Evolutionary conservation across 2,113 vertebrate species (phyloP).

Genomic region (Bubo bubo): DNA sequence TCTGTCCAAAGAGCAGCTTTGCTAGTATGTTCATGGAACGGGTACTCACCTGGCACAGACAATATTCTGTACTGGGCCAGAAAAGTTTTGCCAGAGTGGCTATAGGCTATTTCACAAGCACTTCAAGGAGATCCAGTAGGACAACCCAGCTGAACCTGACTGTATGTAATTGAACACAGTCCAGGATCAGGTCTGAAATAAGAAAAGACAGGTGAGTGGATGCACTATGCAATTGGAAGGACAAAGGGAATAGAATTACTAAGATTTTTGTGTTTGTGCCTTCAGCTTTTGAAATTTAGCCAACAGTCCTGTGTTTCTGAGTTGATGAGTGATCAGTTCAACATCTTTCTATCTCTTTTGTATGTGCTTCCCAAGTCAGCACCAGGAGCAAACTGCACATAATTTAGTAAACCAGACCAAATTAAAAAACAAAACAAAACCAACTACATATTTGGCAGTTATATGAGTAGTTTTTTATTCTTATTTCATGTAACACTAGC

Average conservation of each 20-base stretch:
- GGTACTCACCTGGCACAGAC: neutral
- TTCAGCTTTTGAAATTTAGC: neutral
- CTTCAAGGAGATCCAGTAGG: neutral
- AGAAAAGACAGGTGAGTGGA: neutral
- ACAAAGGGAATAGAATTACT: neutral
- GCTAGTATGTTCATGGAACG: rapidly evolving
- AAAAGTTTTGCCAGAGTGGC: neutral
- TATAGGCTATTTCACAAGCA: neutral
- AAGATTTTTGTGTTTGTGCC: neutral
- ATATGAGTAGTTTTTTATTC: neutral
- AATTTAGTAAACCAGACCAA: neutral
- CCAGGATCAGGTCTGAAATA: neutral
- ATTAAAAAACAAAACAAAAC: neutral
- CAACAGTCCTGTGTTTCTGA: neutral
- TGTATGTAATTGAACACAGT: neutral
- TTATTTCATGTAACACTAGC: neutral
- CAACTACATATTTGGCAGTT: neutral
- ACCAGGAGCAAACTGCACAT: neutral
- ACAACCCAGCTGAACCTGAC: neutral
- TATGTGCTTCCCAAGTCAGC: neutral
- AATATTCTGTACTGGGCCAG: neutral
- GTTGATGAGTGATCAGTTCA: neutral
- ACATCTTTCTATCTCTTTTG: neutral
- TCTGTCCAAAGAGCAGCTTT: neutral
- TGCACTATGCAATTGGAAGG: neutral